Base-by-base conservation (phyloP, 1,140 invertebrate species). In the Drosophila biarmipes region DNA sequence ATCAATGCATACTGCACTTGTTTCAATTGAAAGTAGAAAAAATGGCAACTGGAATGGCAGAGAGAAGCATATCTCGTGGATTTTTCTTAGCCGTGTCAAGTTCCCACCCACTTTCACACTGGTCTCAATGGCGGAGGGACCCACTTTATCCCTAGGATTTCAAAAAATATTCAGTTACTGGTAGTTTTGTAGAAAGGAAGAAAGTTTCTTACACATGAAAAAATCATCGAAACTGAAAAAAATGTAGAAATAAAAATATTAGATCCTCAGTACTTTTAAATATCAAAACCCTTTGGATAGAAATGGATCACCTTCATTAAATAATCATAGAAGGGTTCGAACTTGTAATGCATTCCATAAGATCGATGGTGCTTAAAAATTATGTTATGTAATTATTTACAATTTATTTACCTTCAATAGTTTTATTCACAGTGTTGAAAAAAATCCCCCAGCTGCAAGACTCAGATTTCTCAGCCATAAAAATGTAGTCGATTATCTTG, bases 1-100 rank as follows among this genome's bases (percentile, higher is more conserved):
- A 69, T 69, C 64, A 69, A 55, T 69, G 67, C 67, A 71, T 8
- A 29, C 67, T 69, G 67, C 63, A 56, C 67, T 71, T 71, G 64
- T 48, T 56, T 56, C 42, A 48, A 56, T 71, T 71, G 67, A 46
- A 71, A 37, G 35, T 0, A 29, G 27, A 45, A 53, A 54, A 42
- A 17, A 19, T 67, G 21, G 21, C 12, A 6, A 29, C 38, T 7
- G 31, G 21, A 54, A 55, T 14, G n/a, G 31, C 11, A 19, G 17
- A n/a, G 7, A 37, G 27, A 38, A 14, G 8, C 17, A 34, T 53
- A 54, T 68, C 66, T 37, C 38, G 35, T 27, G 34, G 62, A 55
- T 55, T 55, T 38, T n/a, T 42, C 31, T 54, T 46, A 21, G 62
- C 14, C 42, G 24, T 68, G 66, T 38, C 62, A 38, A 46, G 42